These are phyloP conservation scores for Nyctereutes procyonoides DNA, from an alignment of 2,113 vertebrate species.

Conservation along the genomic window DNA sequence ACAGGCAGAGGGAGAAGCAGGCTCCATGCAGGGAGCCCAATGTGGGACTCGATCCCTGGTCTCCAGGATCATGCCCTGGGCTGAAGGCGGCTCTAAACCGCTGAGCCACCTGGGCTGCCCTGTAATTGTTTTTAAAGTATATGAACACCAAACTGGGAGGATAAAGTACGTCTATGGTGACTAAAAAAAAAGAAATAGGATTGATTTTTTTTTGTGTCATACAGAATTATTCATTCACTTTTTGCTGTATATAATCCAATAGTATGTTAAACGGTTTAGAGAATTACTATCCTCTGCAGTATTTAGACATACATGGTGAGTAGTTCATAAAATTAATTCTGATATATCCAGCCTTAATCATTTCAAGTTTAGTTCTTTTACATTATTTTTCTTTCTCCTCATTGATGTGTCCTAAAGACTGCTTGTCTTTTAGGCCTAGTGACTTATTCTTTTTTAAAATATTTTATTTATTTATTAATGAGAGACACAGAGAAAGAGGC, in stretches of 20 bases:
- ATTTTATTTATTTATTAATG: too few species aligned
- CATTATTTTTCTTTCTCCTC: background rate
- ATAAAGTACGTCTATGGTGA: background rate
- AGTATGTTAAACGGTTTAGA: conserved; percentile 7
- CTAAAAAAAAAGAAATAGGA: background rate
- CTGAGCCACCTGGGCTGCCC: too few species aligned
- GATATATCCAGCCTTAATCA: background rate
- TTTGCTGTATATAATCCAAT: background rate
- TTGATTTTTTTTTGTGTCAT: background rate
- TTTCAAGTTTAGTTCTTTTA: background rate
- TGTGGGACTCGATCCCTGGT: too few species aligned
- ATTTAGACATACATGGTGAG: background rate
- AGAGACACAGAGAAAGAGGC: too few species aligned
- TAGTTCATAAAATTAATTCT: conserved; percentile 21
- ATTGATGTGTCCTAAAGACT: background rate
- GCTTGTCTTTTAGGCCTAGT: background rate
- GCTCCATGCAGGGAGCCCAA: too few species aligned
- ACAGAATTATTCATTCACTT: background rate
- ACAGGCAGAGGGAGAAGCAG: too few species aligned
- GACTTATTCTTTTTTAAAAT: background rate
- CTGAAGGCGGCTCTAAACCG: too few species aligned
- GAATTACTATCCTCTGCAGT: background rate
- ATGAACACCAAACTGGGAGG: background rate
- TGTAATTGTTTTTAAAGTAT: background rate
- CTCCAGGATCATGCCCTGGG: too few species aligned